Evolutionary conservation across 2,888 invertebrate species (phyloP).

Genomic region (Lycia hirtaria): DNA sequence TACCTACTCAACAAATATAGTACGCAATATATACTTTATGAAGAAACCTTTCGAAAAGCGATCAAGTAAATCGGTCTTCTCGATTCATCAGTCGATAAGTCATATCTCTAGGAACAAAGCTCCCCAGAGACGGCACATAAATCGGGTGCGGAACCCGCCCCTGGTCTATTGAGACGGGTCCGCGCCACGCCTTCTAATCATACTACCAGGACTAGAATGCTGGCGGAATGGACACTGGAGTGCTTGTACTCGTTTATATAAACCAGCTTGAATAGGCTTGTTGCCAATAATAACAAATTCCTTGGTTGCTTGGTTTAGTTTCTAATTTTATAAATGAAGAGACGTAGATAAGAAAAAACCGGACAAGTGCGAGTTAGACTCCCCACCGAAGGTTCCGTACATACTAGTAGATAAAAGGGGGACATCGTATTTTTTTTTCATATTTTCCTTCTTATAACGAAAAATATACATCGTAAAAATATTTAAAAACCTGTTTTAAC

Average conservation of each 20-base stretch:
- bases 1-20: not conserved
- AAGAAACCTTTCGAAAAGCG: conserved; percentile 6
- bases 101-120: conserved; percentile 24
- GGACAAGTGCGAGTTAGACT: too few species aligned
- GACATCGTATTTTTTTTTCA: too few species aligned
- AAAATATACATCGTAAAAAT: too few species aligned
- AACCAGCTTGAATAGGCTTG: not conserved
- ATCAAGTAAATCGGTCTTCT: conserved; percentile 9
- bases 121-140: conserved; percentile 33
- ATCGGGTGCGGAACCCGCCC: conserved; percentile 38
- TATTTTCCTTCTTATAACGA: too few species aligned
- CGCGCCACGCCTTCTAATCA: conserved; percentile 36
- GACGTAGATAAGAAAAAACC: too few species aligned
- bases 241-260: not conserved
- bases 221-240: conserved; percentile 1
- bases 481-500: too few species aligned
- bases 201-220: conserved; percentile 19
- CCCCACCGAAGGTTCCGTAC: too few species aligned
- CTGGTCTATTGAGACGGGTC: conserved; percentile 38
- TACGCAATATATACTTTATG: not conserved
- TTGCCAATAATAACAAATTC: too few species aligned
- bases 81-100: conserved; percentile 22
- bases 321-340: too few species aligned
- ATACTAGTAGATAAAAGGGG: too few species aligned
- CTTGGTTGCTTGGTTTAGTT: too few species aligned